phyloP scores from a whole-genome alignment of 2,888 invertebrate genomes.

The Leuctra nigra region DNA sequence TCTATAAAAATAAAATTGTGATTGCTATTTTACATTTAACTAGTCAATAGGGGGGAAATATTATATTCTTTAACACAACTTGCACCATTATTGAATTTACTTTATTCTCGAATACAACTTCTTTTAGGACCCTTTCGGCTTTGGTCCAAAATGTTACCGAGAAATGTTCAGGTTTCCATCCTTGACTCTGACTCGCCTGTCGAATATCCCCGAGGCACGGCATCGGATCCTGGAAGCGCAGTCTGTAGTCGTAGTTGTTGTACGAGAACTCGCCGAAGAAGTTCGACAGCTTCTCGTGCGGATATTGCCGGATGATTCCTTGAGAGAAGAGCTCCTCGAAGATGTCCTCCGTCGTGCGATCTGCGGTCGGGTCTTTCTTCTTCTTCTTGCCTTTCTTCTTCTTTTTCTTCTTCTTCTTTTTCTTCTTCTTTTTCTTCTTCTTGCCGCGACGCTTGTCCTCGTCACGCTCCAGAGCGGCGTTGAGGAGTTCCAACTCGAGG shows the following conservation, averaged over 20 bases:
- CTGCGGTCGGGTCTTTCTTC: constrained; percentile 57
- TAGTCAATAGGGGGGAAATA: too few relatives aligned
- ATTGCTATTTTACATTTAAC: too few relatives aligned
- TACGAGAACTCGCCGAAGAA: constrained; percentile 64
- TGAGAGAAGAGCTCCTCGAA: constrained; percentile 64
- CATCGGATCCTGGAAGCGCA: constrained; percentile 40
- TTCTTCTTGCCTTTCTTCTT: constrained; percentile 43
- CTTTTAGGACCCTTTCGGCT: too few relatives aligned
- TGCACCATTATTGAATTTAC: too few relatives aligned
- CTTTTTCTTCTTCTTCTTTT: constrained; percentile 35
- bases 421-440: constrained; percentile 35
- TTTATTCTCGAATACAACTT: too few relatives aligned
- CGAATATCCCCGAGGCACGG: constrained; percentile 52
- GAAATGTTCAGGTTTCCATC: too few relatives aligned
- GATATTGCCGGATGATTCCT: constrained; percentile 61
- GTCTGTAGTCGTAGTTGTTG: constrained; percentile 47
- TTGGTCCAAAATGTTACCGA: too few relatives aligned
- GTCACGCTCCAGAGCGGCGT: constrained; percentile 47
- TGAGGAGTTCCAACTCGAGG: constrained; percentile 47
- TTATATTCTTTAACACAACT: too few relatives aligned
- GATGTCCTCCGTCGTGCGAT: constrained; percentile 54
- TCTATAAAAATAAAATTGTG: too few relatives aligned
- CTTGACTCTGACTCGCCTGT: too few relatives aligned
- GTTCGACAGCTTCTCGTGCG: constrained; percentile 48
- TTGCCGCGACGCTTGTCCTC: constrained; percentile 34